Conservation (phyloP, 2,888 invertebrate species). For the Brenthis hecate region DNA sequence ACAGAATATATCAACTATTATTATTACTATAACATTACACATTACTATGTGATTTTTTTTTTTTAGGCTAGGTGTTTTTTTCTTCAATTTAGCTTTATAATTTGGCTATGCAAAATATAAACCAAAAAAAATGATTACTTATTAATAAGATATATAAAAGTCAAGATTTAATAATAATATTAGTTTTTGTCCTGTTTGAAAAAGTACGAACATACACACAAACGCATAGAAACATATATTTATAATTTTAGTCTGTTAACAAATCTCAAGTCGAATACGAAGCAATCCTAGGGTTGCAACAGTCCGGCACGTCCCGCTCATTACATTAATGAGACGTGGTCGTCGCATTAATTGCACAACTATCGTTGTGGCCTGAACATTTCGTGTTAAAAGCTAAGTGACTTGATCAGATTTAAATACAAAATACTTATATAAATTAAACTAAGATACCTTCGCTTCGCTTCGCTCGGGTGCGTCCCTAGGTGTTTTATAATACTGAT, state of each 20-base stretch:
- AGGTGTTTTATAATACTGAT: too few species aligned
- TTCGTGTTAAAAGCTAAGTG: constrained; percentile 17
- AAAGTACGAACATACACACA: too few species aligned
- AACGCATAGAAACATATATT: constrained; percentile 5
- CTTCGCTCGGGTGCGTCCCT: too few species aligned
- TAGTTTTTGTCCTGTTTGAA: too few species aligned
- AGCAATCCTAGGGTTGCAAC: constrained; percentile 19
- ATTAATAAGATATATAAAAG: too few species aligned
- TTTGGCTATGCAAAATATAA: neutral
- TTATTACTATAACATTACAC: too few species aligned
- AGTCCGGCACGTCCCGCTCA: constrained; percentile 49
- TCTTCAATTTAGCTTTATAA: neutral
- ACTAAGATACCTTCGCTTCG: too few species aligned
- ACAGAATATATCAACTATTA: neutral
- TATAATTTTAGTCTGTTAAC: neutral
- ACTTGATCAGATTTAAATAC: constrained; percentile 10
- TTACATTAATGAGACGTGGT: constrained; percentile 68
- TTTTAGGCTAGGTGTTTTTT: too few species aligned
- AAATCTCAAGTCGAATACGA: constrained; percentile 16
- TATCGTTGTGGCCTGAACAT: constrained; percentile 37
- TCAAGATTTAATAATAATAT: too few species aligned
- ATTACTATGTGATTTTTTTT: too few species aligned
- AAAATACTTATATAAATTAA: neutral
- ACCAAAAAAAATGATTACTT: too few species aligned
- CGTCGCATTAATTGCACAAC: constrained; percentile 64